Evolutionary conservation across 1,140 invertebrate species (phyloP).

Genomic region (Platorchestia sp.): DNA sequence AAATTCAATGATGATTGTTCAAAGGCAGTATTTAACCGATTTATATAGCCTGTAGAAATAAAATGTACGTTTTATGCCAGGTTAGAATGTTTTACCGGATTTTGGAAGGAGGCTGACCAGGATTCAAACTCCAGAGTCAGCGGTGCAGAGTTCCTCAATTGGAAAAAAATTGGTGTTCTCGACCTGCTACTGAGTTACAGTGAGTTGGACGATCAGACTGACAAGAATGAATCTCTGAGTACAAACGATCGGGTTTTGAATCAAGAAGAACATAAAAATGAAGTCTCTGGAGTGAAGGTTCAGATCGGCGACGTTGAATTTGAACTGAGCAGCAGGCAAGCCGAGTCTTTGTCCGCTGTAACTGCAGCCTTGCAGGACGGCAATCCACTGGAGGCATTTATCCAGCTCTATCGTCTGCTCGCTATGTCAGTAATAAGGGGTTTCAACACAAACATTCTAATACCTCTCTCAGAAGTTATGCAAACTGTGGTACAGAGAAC

Average conservation of each 20-base stretch:
- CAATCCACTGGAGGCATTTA: not conserved
- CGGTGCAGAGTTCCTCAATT: not conserved
- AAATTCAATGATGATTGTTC: too few species aligned
- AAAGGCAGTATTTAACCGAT: not conserved
- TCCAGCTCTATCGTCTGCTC: not conserved
- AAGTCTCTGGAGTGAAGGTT: not conserved
- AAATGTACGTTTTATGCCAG: not conserved
- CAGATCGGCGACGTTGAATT: not conserved
- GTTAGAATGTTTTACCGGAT: not conserved
- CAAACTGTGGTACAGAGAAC: not conserved
- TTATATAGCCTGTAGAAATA: not conserved
- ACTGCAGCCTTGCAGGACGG: not conserved
- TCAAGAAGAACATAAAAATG: not conserved
- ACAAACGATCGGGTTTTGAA: not conserved
- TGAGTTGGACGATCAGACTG: not conserved
- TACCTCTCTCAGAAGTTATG: not conserved
- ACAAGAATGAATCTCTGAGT: not conserved
- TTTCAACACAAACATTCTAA: not conserved
- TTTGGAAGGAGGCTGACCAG: not conserved
- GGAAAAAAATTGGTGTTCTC: not conserved
- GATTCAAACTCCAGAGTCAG: not conserved
- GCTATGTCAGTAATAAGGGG: not conserved
- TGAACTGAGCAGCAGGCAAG: not conserved
- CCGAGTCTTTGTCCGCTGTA: not conserved
- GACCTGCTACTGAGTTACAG: not conserved